Evolutionary conservation across 1,140 invertebrate genomes (phyloP).

Genomic region (Cyclina sinensis): DNA sequence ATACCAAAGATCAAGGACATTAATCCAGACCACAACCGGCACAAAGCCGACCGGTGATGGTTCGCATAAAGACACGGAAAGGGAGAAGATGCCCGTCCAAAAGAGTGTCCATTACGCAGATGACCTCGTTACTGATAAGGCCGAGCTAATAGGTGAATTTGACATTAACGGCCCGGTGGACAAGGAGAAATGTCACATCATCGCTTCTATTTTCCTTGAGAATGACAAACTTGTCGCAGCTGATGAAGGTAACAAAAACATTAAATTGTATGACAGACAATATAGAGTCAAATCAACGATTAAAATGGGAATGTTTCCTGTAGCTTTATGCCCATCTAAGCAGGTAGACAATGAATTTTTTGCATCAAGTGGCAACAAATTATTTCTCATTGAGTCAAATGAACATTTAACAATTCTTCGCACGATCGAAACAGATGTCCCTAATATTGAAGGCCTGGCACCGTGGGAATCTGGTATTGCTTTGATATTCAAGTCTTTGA

Average conservation of each 20-base stretch:
- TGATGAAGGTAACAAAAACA: slow-evolving; percentile 40
- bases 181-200: slow-evolving; percentile 24
- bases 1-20: slow-evolving; percentile 19
- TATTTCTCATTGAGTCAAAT: background rate
- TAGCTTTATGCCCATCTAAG: slow-evolving; percentile 28
- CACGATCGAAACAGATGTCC: slow-evolving; percentile 9
- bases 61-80: background rate
- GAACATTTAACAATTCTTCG: background rate
- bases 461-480: slow-evolving; percentile 43
- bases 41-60: background rate
- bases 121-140: slow-evolving; percentile 7
- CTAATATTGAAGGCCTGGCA: slow-evolving; percentile 42
- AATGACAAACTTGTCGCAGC: slow-evolving; percentile 43
- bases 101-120: slow-evolving; percentile 29
- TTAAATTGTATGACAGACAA: slow-evolving; percentile 24
- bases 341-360: slow-evolving; percentile 19
- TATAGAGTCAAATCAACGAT: slow-evolving; percentile 1
- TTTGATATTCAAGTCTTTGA: slow-evolving; percentile 32
- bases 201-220: slow-evolving; percentile 21
- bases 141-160: slow-evolving; percentile 34
- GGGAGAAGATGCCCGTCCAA: background rate
- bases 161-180: background rate
- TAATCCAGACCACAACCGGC: slow-evolving; percentile 13
- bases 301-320: slow-evolving; percentile 36
- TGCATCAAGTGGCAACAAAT: slow-evolving; percentile 32